Percentiles rank a stretch among this genome's conserved stretches.
phyloP scores from a whole-genome alignment of 2,113 vertebrate species.

The Nothobranchius furzeri region DNA sequence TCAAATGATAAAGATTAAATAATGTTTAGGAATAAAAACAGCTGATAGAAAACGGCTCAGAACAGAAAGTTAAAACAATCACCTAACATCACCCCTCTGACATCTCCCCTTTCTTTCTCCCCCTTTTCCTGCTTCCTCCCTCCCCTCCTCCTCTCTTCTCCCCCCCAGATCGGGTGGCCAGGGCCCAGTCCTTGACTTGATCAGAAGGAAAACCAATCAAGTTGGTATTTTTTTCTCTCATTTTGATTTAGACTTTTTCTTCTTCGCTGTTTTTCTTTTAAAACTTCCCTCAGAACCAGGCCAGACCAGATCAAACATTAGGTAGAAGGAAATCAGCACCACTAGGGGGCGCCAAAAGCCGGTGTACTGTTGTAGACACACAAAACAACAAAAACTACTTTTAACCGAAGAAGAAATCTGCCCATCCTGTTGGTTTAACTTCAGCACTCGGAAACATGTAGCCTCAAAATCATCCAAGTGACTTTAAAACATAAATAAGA shows the following conservation, averaged over 20 bases:
- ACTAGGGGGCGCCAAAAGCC: conserved; percentile 43
- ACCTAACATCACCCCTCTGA: conserved; percentile 19
- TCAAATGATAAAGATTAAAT: too few species aligned
- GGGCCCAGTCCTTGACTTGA: conserved; percentile 79
- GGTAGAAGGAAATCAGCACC: background rate
- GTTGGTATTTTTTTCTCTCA: conserved; percentile 59
- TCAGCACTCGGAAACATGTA: too few species aligned
- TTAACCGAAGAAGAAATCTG: too few species aligned
- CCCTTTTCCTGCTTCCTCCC: conserved; percentile 19
- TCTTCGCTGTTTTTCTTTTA: conserved; percentile 8
- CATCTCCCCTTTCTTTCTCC: conserved; percentile 43
- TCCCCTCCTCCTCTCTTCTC: conserved; percentile 50
- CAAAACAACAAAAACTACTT: too few species aligned
- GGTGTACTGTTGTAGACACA: background rate
- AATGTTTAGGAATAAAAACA: too few species aligned
- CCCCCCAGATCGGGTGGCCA: conserved; percentile 79
- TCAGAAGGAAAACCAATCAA: conserved; percentile 73
- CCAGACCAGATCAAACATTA: background rate
- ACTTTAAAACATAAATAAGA: too few species aligned
- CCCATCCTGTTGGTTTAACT: too few species aligned
- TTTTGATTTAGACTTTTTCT: conserved; percentile 32
- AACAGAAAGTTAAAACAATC: background rate
- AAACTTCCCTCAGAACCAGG: background rate
- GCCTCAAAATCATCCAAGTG: too few species aligned
- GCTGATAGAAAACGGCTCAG: too few species aligned